Evolutionary conservation across 2,113 vertebrate genomes (phyloP), one percentile per base, ranked within the genome.

Genomic region (Aphelocoma coerulescens): DNA sequence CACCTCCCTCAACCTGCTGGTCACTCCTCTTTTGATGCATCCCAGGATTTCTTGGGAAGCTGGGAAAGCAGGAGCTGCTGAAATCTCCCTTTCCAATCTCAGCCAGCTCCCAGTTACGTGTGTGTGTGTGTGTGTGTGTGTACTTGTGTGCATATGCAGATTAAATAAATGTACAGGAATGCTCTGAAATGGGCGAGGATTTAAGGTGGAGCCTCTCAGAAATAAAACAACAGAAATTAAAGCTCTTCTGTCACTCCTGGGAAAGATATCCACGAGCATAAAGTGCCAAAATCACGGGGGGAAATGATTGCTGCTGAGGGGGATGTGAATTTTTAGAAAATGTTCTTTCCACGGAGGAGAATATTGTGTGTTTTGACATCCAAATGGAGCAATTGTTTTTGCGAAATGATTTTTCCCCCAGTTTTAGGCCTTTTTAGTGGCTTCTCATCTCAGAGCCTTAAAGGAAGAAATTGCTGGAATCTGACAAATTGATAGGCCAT

Each of bases 301-400:
- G 44, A 48, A 81, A 33, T 55, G 57, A 67, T 67, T 91, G 78
- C 88, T 94, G 86, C 55, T 19, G 66, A 82, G 69, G 32, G 62
- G 49, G 78, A 55, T 41, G 62, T 37, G 87, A 76, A 44, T 63
- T 72, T 63, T 62, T 2, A 22, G 32, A 7, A 57, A 81, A 73
- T 3, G 6, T 46, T 91, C 79, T 87, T 96, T 73, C 49, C 57
- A 9, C 48, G 76, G 72, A 93, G 89, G 66, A 35, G 63, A 92
- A 95, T 93, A 57, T 66, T 95, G 79, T 84, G 84, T 96, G 92
- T 97, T 97, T 97, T 97, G 97, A 97, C 97, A 97, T 44, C 66
- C 58, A 96, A 97, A 95, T 89, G 63, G 90, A 94, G 82, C 88
- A 82, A 55, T 94, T 95, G 91, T 86, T 95, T 97, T 95, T 92